Conservation (phyloP, 2,113 vertebrate genomes). For the Bubo scandiacus region DNA sequence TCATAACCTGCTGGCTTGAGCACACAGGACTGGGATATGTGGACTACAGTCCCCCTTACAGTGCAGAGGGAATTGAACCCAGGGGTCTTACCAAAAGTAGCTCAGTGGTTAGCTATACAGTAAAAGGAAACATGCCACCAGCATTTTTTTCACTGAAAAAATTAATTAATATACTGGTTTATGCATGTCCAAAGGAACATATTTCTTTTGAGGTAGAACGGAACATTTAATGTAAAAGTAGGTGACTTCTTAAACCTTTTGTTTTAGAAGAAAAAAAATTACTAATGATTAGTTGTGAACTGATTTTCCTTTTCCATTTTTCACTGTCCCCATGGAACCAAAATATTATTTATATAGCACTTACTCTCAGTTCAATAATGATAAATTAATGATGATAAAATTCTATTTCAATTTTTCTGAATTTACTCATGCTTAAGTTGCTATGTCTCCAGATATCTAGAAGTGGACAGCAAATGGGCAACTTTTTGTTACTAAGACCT, state of each 20-base stretch:
- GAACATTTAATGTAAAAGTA: neutral
- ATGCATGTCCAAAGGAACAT: neutral
- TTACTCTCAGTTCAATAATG: neutral
- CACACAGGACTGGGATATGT: neutral
- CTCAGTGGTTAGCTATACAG: neutral
- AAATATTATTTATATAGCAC: neutral
- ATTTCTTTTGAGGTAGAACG: neutral
- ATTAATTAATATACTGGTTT: neutral
- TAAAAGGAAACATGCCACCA: neutral
- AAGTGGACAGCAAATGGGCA: neutral
- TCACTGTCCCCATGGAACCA: neutral
- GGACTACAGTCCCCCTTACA: neutral
- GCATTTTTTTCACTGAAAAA: neutral
- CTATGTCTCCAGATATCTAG: neutral
- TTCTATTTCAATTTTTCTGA: neutral
- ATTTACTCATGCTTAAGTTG: neutral
- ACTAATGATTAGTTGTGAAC: neutral
- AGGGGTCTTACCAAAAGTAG: neutral
- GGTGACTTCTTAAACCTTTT: neutral
- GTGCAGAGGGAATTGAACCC: neutral
- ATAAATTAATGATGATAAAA: neutral
- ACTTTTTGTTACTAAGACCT: neutral
- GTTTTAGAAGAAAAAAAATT: neutral
- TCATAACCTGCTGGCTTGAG: neutral
- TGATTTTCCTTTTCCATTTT: neutral